Percentiles rank a stretch among this genome's conserved stretches.
phyloP scores from a whole-genome alignment of 2,113 vertebrate genomes.

The Eidolon helvum region DNA sequence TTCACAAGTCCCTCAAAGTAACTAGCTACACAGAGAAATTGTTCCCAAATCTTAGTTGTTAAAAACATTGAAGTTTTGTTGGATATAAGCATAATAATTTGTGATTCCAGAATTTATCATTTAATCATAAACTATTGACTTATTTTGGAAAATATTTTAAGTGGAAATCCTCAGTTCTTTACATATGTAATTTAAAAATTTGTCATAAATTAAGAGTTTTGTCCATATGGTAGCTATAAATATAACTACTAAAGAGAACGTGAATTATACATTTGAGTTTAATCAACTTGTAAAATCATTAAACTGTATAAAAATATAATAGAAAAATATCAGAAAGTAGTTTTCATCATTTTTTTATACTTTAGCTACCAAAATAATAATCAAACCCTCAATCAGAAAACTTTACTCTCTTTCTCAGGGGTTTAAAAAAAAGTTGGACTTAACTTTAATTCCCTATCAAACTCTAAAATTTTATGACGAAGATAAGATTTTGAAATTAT shows the following conservation, averaged over 20 bases:
- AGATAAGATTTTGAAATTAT: neutral
- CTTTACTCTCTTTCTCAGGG: neutral
- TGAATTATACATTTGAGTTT: constrained; percentile 3
- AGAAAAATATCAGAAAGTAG: neutral
- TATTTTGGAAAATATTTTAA: neutral
- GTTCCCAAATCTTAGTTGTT: neutral
- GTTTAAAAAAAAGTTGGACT: neutral
- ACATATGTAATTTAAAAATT: neutral
- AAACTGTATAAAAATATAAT: neutral
- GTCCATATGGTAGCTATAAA: neutral
- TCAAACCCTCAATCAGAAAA: neutral
- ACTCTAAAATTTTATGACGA: neutral
- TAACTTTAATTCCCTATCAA: neutral
- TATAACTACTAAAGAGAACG: neutral
- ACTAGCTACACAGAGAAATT: neutral
- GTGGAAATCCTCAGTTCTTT: neutral
- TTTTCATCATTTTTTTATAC: neutral
- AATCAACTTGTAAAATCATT: neutral
- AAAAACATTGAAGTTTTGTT: neutral
- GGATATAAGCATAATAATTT: neutral
- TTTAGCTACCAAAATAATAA: neutral
- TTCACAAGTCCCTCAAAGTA: neutral
- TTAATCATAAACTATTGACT: neutral
- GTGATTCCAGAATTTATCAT: neutral
- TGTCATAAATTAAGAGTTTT: neutral